Conservation (phyloP, 2,113 vertebrate species). For the Cryptotis parvus region DNA sequence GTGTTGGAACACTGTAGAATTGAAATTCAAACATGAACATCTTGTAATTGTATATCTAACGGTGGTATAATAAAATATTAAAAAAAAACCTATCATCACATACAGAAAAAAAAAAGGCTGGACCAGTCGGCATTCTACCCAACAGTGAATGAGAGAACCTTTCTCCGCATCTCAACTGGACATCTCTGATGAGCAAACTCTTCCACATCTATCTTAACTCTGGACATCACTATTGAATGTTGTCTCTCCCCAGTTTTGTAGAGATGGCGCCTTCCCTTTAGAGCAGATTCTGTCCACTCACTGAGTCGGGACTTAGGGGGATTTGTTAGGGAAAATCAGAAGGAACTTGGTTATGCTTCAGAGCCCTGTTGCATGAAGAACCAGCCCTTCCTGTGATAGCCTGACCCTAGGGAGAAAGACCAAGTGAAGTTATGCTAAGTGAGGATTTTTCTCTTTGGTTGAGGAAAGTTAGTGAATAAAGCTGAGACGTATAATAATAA, state of each 20-base stretch:
- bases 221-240: neutral
- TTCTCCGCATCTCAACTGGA: neutral
- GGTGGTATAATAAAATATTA: too few species aligned
- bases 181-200: constrained; percentile 32
- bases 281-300: neutral
- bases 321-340: neutral
- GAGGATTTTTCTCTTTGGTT: constrained; percentile 51
- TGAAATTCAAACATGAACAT: too few species aligned
- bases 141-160: too few species aligned
- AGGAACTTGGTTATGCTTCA: constrained; percentile 33
- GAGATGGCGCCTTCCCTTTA: neutral
- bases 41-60: too few species aligned
- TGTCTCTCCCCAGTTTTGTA: neutral
- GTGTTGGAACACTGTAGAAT: too few species aligned
- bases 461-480: constrained; percentile 25
- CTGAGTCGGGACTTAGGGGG: neutral
- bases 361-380: constrained; percentile 10
- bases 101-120: too few species aligned
- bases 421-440: constrained; percentile 14
- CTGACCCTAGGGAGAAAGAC: neutral
- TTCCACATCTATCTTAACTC: constrained; percentile 53
- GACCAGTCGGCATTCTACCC: too few species aligned
- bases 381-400: too few species aligned
- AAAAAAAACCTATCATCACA: too few species aligned
- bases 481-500: constrained; percentile 56